phyloP scores from a whole-genome alignment of 2,888 invertebrate species.

The Drosophila cognata region DNA sequence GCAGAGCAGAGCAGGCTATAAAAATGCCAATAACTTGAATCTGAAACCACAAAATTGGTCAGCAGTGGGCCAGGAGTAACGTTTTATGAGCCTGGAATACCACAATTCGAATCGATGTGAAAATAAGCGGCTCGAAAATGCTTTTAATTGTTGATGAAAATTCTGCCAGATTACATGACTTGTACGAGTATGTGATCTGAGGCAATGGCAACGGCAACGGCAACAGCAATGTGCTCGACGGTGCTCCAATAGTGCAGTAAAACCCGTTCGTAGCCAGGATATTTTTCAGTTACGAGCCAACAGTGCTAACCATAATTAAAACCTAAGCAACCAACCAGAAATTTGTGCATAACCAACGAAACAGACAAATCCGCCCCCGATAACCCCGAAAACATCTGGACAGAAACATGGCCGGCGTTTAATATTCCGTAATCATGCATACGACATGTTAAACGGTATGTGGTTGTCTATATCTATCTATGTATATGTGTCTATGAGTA shows the following conservation, averaged over 20 bases:
- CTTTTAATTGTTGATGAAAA: slow-evolving; percentile 68
- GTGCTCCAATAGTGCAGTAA: slow-evolving; percentile 35
- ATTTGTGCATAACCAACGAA: slow-evolving; percentile 46
- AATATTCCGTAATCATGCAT: slow-evolving; percentile 59
- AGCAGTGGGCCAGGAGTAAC: slow-evolving; percentile 26
- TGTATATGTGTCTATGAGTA: slow-evolving; percentile 10
- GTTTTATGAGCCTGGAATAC: slow-evolving; percentile 28
- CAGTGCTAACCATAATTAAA: slow-evolving; percentile 69
- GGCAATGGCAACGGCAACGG: background rate
- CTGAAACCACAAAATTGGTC: slow-evolving; percentile 48
- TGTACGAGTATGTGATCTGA: slow-evolving; percentile 18
- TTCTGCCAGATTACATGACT: slow-evolving; percentile 56
- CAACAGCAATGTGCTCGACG: slow-evolving; percentile 7
- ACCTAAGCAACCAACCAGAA: slow-evolving; percentile 58
- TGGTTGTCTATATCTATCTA: slow-evolving; percentile 14
- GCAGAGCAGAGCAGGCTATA: slow-evolving; percentile 30
- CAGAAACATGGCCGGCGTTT: slow-evolving; percentile 40
- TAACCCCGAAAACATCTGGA: slow-evolving; percentile 1
- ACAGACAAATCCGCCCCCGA: slow-evolving; percentile 9
- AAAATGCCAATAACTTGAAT: slow-evolving; percentile 55
- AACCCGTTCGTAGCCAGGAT: slow-evolving; percentile 31
- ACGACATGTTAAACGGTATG: slow-evolving; percentile 59
- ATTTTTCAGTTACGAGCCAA: slow-evolving; percentile 58
- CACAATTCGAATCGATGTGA: slow-evolving; percentile 20
- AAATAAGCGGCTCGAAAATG: slow-evolving; percentile 52